Evolutionary conservation across 2,797 vertebrate species (phyloP).

Genomic region (Pteronotus mesoamericanus): DNA sequence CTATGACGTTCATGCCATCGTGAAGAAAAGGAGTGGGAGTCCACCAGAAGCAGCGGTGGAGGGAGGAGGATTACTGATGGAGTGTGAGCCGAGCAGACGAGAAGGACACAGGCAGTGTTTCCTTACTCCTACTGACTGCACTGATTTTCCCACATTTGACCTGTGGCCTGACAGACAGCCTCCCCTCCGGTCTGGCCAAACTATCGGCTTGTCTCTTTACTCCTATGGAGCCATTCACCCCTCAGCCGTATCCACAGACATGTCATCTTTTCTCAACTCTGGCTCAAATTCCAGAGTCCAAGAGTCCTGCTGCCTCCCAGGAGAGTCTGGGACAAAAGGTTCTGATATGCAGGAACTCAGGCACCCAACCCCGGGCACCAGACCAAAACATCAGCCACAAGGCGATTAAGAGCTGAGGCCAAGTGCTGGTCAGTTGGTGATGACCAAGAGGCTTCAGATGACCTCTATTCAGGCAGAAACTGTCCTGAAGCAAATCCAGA

Average conservation of each 20-base stretch:
- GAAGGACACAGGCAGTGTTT: not conserved
- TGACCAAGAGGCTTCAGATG: not conserved
- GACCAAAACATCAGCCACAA: not conserved
- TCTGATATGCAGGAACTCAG: not conserved
- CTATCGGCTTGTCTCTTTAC: not conserved
- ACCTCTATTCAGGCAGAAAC: not conserved
- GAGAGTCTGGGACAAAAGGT: not conserved
- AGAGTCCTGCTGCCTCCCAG: not conserved
- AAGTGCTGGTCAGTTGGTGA: not conserved
- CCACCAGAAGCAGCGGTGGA: constrained; percentile 24
- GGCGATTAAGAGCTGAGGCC: not conserved
- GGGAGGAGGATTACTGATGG: not conserved
- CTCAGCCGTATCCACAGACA: not conserved
- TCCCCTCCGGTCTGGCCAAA: not conserved
- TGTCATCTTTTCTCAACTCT: not conserved
- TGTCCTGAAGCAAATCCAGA: not conserved
- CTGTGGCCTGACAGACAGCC: not conserved
- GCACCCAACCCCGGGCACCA: not conserved
- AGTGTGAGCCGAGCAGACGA: not conserved
- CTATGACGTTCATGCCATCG: not conserved
- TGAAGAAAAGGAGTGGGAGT: constrained; percentile 30
- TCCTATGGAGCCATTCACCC: not conserved
- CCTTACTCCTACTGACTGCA: not conserved
- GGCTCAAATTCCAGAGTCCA: not conserved
- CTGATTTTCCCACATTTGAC: not conserved